phyloP scores from a whole-genome alignment of 1,140 invertebrate species.

The Nomia melanderi region DNA sequence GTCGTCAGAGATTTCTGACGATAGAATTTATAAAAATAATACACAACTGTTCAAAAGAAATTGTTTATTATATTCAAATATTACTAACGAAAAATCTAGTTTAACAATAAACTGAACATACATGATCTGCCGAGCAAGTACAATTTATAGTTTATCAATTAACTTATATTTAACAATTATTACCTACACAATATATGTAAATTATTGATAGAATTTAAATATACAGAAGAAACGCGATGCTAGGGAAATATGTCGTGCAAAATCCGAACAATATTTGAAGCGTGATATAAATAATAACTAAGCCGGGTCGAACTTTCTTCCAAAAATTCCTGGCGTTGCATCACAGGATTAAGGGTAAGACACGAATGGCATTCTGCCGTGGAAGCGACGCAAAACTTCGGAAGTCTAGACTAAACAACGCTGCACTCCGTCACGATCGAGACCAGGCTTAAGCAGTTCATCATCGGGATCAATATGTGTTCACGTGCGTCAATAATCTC shows the following conservation, averaged over 20 bases:
- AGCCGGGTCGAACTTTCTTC: not conserved
- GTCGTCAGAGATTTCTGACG: no score
- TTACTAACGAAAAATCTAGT: no score
- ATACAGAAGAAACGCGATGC: no score
- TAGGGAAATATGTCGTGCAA: not conserved
- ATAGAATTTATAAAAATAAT: no score
- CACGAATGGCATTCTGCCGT: slow-evolving; percentile 28
- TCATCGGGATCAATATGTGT: not conserved
- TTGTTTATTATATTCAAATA: no score
- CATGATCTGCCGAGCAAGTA: no score
- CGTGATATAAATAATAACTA: slow-evolving; percentile 13
- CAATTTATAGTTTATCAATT: no score
- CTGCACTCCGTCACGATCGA: not conserved
- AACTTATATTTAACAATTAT: no score
- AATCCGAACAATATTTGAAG: not conserved
- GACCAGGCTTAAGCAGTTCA: not conserved
- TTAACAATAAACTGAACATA: no score
- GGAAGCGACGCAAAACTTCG: not conserved
- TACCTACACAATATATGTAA: no score
- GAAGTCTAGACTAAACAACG: slow-evolving; percentile 5
- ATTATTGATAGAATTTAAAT: no score
- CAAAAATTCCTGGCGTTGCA: not conserved
- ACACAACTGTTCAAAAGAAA: no score
- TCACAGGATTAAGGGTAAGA: slow-evolving; percentile 31
- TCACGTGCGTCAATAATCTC: not conserved